Base-by-base conservation (phyloP, 2,888 invertebrate genomes). In the Drosophila atripex region DNA sequence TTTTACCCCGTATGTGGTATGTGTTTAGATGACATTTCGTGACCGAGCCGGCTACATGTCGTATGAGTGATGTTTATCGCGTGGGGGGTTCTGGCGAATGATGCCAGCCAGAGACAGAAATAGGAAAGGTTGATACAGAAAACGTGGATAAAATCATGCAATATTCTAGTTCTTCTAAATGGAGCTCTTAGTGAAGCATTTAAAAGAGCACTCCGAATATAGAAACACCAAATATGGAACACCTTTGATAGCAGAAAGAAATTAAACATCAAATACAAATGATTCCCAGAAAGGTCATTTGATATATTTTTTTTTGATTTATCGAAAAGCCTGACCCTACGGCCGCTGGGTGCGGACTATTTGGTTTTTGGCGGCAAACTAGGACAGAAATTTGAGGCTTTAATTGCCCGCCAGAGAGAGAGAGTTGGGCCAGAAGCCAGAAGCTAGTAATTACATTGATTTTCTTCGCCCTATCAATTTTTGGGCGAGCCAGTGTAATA, bases 371-470 rank as follows among this genome's bases (percentile, higher is more conserved):
- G 76, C 75, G 82, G 71, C 58, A 73, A 75, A 41, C 28, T 59
- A 69, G 18, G 18, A 41, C 54, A 23, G 16, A 35, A 45, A 38
- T 55, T 45, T 35, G 47, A 46, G 69, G 60, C 71, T 68, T 80
- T 80, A 80, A 84, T 82, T 84, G 68, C 57, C 52, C 45, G 53
- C 69, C 64, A 32, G n/a, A 4, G n/a, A 28, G 3, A 28, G 28
- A 2, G 49, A 60, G 65, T 65, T 68, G 75, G 56, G 53, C 32
- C 64, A 51, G 21, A 21, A 49, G n/a, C 35, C 35, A 35, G 21
- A 28, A 52, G 32, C 49, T 49, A 63, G 72, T 84, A 86, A 84
- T 84, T 84, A 86, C 82, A 84, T 84, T 84, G 84, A 84, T 84
- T 84, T 84, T 84, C 69, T 25, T 23, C 43, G 60, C 77, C 77